A percentile compares a stretch with the other conserved stretches of the same genome.
Evolutionary conservation across 2,888 invertebrate genomes (phyloP).

Genomic region (Rhyacophila evoluta): DNA sequence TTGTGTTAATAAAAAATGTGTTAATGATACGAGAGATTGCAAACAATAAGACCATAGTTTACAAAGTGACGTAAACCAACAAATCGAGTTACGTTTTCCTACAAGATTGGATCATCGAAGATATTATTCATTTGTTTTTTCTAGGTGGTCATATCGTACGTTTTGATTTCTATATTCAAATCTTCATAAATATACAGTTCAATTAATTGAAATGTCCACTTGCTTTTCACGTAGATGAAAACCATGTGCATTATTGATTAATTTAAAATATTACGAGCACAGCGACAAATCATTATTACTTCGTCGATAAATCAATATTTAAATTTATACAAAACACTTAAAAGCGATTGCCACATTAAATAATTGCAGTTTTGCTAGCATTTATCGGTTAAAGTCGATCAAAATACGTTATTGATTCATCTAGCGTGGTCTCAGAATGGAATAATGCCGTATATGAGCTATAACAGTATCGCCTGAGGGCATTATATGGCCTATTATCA

Average conservation of each 20-base stretch:
- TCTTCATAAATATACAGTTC: too few species aligned
- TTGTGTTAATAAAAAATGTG: too few species aligned
- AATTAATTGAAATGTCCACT: too few species aligned
- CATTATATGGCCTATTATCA: background rate
- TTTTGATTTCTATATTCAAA: too few species aligned
- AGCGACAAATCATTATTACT: constrained; percentile 7
- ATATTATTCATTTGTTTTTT: too few species aligned
- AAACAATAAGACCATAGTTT: too few species aligned
- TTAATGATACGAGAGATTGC: too few species aligned
- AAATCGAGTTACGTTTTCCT: too few species aligned
- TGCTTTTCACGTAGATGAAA: too few species aligned
- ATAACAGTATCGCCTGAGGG: background rate
- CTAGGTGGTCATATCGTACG: too few species aligned
- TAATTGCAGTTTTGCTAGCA: background rate
- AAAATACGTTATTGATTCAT: constrained; percentile 36
- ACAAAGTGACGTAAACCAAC: too few species aligned
- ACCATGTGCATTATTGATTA: background rate
- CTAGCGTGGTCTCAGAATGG: background rate
- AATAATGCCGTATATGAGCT: background rate
- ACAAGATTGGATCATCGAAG: too few species aligned
- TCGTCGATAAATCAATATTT: background rate
- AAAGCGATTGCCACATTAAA: background rate
- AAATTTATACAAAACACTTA: constrained; percentile 8
- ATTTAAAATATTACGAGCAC: background rate
- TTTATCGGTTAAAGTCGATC: constrained; percentile 29